Conservation (phyloP, 2,888 invertebrate species). For the Omphaloscelis lunosa region DNA sequence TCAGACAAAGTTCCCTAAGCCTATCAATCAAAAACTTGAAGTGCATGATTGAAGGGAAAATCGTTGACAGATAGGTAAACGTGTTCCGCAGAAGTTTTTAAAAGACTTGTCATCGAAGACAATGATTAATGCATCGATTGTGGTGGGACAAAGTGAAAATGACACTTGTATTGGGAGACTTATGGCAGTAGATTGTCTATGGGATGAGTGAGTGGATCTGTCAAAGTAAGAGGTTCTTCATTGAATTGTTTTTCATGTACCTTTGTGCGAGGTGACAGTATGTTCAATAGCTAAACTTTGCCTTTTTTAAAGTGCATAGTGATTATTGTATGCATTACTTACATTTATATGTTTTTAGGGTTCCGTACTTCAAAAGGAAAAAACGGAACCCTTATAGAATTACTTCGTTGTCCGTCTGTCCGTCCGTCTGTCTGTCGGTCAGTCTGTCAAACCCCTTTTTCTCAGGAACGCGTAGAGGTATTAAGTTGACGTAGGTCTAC, state of each 20-base stretch:
- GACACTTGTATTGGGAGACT: constrained; percentile 59
- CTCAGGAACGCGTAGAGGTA: no score
- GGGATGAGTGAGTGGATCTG: neutral
- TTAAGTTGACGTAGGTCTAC: no score
- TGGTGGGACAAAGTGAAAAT: constrained; percentile 72
- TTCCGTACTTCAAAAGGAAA: no score
- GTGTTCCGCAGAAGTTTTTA: constrained; percentile 69
- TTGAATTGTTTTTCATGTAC: neutral
- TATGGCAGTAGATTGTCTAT: constrained; percentile 4
- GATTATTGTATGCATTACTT: no score
- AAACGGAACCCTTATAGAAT: no score
- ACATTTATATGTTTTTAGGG: no score
- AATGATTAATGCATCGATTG: constrained; percentile 78
- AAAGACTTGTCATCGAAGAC: constrained; percentile 73
- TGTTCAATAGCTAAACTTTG: neutral
- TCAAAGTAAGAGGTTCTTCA: neutral
- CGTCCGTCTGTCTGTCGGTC: no score
- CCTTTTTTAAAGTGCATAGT: neutral
- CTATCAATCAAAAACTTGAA: constrained; percentile 74
- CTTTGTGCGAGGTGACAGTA: neutral
- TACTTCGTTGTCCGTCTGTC: no score
- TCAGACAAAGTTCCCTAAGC: constrained; percentile 53
- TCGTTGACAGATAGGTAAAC: constrained; percentile 72
- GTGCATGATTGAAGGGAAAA: constrained; percentile 76
- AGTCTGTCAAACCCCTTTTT: no score